phyloP scores from a whole-genome alignment of 2,797 vertebrate genomes.

The Delichon dasypus region DNA sequence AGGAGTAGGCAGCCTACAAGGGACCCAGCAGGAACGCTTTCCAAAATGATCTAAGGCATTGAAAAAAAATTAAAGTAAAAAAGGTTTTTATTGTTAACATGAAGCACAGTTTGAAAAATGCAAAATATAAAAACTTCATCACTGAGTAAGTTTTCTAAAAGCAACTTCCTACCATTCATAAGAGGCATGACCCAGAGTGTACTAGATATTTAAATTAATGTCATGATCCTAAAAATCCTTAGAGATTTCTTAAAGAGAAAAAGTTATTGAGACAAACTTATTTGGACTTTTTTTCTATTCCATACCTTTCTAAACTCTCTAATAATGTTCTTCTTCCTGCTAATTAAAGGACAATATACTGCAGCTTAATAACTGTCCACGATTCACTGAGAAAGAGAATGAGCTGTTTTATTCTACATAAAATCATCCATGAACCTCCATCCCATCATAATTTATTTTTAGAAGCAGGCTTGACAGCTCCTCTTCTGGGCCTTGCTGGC shows the following conservation, averaged over 20 bases:
- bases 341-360: constrained; percentile 26
- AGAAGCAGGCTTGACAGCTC: constrained; percentile 23
- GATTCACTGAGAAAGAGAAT: constrained; percentile 12
- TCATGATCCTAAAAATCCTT: neutral
- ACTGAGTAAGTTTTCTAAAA: neutral
- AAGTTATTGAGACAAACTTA: neutral
- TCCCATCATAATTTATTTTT: constrained; percentile 5
- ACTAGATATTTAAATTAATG: neutral
- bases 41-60: neutral
- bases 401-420: neutral
- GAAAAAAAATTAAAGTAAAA: neutral
- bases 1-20: neutral
- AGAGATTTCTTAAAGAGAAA: neutral
- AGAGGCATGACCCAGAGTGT: neutral
- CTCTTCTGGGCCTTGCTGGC: constrained; percentile 14
- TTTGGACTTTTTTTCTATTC: neutral
- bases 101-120: neutral
- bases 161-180: neutral
- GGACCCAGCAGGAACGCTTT: neutral
- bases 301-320: neutral
- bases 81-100: neutral
- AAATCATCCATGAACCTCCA: neutral
- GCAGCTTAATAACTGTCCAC: neutral
- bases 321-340: neutral
- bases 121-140: neutral